Evolutionary conservation across 2,888 invertebrate genomes (phyloP), one percentile per base, ranked within the genome.

Genomic region (Gastrophysa polygoni): DNA sequence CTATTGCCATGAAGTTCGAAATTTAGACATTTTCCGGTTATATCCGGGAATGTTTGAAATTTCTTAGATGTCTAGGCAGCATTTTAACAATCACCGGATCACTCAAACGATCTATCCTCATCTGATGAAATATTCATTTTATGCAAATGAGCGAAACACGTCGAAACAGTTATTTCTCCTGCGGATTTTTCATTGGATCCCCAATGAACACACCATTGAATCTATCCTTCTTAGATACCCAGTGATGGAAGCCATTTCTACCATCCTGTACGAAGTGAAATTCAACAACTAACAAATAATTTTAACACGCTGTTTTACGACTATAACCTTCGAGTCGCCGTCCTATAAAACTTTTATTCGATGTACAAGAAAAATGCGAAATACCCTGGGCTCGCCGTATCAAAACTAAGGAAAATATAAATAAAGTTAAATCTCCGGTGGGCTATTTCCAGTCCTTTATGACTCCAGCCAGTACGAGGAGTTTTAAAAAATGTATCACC

Each of bases 381-480:
- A 59, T 57, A 57, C 63, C 52, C 52, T 63, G 52, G 59, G 59
- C 38, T 38, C 55, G 34, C 43, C 56, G 48, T 59, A 63, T 63
- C 63, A 63, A 63, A 63, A 59, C 57, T 56, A 49, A 38, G 56
- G 47, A 52, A 59, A 56, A 63, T 63, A 63, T 63, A 63, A 59
- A 63, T 63, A 59, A 59, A 63, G 47, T 63, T 59, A 50, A 63
- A 24, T 51, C 63, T 56, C 63, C 7, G 21, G 61, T 52, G 61
- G 46, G 51, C 57, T 34, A 51, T 61, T 61, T 24, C 34, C 5
- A 28, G 18, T 34, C 57, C 57, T 61, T 61, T 61, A 61, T 52
- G 44, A 44, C 61, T 28, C 34, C 51, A 34, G 14, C 55, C 47
- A 55, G 34, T n/a, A 18, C 47, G 34, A 51, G 38, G 29, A 48